A percentile compares a stretch with the other conserved stretches of the same genome.
phyloP scores from a whole-genome alignment of 1,140 invertebrate species.

The Zaprionus nigranus region DNA sequence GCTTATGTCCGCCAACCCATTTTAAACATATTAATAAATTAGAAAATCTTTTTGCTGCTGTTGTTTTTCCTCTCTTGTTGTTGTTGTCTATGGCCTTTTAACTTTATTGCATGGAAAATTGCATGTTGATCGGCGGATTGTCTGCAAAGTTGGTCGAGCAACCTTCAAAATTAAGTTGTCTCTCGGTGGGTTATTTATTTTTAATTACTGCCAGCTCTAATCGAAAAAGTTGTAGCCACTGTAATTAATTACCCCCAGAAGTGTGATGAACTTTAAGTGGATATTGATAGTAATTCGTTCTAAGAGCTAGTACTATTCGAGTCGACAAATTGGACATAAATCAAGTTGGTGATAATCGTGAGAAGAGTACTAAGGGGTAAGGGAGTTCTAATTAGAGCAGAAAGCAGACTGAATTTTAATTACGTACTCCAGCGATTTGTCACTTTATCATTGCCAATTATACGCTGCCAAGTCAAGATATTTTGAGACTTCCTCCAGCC shows the following conservation, averaged over 20 bases:
- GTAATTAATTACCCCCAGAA: conserved; percentile 68
- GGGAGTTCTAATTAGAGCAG: neutral
- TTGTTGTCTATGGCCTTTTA: conserved; percentile 65
- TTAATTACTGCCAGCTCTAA: conserved; percentile 57
- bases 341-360: conserved; percentile 37
- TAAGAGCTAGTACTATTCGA: neutral
- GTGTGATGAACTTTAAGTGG: conserved; percentile 75
- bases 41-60: conserved; percentile 71
- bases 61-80: conserved; percentile 3
- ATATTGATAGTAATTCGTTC: conserved; percentile 50
- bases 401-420: neutral
- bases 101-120: conserved; percentile 73
- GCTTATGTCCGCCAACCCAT: conserved; percentile 35
- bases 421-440: neutral
- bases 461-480: neutral
- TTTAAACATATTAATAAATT: conserved; percentile 81
- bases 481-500: conserved; percentile 5
- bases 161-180: conserved; percentile 82
- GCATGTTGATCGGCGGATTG: conserved; percentile 66
- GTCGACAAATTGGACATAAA: conserved; percentile 45
- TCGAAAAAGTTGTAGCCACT: conserved; percentile 12
- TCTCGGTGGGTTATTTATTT: conserved; percentile 60
- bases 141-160: conserved; percentile 29
- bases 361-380: neutral
- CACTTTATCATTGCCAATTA: conserved; percentile 22